Evolutionary conservation across 2,888 invertebrate species (phyloP).

Genomic region (Stratiomys singularior): DNA sequence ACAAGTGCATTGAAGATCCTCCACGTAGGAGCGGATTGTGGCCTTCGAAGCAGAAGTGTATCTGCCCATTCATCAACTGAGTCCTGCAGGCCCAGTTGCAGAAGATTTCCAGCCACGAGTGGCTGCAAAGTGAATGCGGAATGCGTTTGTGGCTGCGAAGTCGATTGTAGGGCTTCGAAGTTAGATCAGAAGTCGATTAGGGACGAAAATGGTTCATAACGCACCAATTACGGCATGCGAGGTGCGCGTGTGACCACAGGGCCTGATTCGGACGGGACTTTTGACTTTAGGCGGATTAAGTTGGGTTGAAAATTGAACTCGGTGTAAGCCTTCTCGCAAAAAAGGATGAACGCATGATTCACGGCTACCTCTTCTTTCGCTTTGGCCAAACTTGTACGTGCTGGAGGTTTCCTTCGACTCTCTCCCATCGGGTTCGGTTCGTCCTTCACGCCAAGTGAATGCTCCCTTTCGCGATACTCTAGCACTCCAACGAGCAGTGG

Average conservation of each 20-base stretch:
- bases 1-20: too few species aligned
- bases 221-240: background rate
- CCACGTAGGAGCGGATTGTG: background rate
- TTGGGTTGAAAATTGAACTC: background rate
- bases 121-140: background rate
- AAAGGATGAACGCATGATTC: too few species aligned
- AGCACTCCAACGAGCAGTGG: background rate
- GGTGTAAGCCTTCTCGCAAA: background rate
- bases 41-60: background rate
- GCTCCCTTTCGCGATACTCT: background rate
- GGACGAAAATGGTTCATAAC: background rate
- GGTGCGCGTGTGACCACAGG: background rate
- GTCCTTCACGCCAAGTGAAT: too few species aligned
- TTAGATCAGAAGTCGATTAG: slow-evolving; percentile 5
- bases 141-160: background rate
- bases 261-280: background rate
- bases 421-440: too few species aligned
- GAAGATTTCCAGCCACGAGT: background rate
- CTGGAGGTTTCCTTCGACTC: too few species aligned
- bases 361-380: too few species aligned
- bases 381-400: too few species aligned
- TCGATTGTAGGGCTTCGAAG: slow-evolving; percentile 5
- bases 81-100: background rate
- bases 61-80: background rate
- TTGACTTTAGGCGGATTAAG: background rate